Conservation (phyloP, 2,888 invertebrate genomes). For the Miltochrista miniata region DNA sequence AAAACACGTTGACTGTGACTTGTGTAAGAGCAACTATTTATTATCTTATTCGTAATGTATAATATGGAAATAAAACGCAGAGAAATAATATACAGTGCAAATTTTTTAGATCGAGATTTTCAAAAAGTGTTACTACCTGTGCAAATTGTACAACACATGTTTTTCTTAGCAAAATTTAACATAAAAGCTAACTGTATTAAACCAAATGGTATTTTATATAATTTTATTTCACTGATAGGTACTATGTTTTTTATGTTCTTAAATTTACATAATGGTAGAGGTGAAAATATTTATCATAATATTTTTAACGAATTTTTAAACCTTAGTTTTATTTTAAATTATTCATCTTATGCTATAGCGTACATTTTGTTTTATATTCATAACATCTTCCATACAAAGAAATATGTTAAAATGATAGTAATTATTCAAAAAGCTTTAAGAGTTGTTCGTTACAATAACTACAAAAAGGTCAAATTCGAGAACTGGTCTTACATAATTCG, state of each 20-base stretch:
- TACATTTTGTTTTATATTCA: constrained; percentile 1
- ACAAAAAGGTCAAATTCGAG: neutral
- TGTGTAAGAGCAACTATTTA: neutral
- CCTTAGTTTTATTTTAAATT: neutral
- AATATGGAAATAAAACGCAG: neutral
- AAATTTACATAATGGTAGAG: neutral
- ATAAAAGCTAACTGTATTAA: constrained; percentile 18
- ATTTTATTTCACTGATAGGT: constrained; percentile 3
- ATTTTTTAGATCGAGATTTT: constrained; percentile 16
- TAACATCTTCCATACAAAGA: neutral
- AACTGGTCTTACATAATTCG: constrained; percentile 1
- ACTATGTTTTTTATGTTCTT: neutral
- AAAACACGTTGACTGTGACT: neutral
- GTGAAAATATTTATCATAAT: neutral
- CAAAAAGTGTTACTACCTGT: constrained; percentile 20
- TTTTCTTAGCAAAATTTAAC: constrained; percentile 20
- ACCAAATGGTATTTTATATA: constrained; percentile 3
- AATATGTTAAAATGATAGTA: constrained; percentile 8
- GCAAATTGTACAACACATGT: constrained; percentile 15
- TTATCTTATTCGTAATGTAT: neutral
- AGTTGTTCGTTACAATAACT: constrained; percentile 1
- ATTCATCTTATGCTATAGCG: neutral
- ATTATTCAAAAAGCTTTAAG: constrained; percentile 10
- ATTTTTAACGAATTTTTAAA: neutral
- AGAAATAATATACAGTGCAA: neutral